A percentile compares a stretch with the other conserved stretches of the same genome.
Evolutionary conservation across 2,888 invertebrate species (phyloP).

Genomic region (Orthosia incerta): DNA sequence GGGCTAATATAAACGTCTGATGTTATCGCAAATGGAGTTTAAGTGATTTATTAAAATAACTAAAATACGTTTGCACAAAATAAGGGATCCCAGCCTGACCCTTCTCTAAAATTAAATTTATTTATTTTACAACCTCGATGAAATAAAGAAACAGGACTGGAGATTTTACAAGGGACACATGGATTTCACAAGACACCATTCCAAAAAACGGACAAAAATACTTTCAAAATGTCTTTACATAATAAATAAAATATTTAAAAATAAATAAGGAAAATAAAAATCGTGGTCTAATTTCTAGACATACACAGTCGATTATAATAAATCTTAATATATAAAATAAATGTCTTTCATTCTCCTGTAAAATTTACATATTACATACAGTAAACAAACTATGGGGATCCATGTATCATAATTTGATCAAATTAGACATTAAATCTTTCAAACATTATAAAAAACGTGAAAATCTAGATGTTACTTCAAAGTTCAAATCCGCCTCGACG

Average conservation of each 20-base stretch:
- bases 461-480: too few relatives aligned
- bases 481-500: too few relatives aligned
- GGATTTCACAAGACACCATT: constrained; percentile 64
- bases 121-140: constrained; percentile 33
- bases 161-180: constrained; percentile 24
- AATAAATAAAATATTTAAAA: constrained; percentile 23
- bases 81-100: constrained; percentile 35
- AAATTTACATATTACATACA: constrained; percentile 18
- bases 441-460: too few relatives aligned
- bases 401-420: too few relatives aligned
- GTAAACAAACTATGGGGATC: neutral
- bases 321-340: constrained; percentile 55
- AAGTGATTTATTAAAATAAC: constrained; percentile 25
- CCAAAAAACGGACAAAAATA: constrained; percentile 60
- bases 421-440: neutral
- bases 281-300: constrained; percentile 22
- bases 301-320: constrained; percentile 35
- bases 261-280: constrained; percentile 33
- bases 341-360: constrained; percentile 63
- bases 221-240: constrained; percentile 41
- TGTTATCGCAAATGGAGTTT: too few relatives aligned
- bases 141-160: constrained; percentile 10
- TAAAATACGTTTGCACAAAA: constrained; percentile 51
- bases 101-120: constrained; percentile 1
- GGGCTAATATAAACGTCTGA: too few relatives aligned